These are phyloP conservation scores for Lochmaea crataegi DNA, from an alignment of 2,888 invertebrate species.

Conservation along the genomic window DNA sequence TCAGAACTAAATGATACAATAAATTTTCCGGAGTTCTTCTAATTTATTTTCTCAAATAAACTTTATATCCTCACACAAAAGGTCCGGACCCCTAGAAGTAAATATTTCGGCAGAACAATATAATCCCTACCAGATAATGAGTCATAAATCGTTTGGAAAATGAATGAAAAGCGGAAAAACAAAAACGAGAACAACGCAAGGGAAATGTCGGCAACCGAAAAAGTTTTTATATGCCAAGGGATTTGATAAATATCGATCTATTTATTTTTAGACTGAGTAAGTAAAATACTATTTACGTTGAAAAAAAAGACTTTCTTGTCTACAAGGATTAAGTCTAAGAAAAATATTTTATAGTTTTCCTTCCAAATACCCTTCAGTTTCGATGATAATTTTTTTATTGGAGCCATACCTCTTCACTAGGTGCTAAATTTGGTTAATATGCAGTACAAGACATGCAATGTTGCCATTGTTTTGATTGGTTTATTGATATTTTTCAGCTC, in stretches of 20 bases:
- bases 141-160: constrained; percentile 55
- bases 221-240: constrained; percentile 4
- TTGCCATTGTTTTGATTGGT: too few species aligned
- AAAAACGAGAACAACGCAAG: constrained; percentile 38
- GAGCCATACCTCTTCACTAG: too few species aligned
- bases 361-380: too few species aligned
- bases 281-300: too few species aligned
- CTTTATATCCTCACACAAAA: constrained; percentile 46
- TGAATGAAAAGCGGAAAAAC: constrained; percentile 52
- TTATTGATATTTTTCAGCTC: too few species aligned
- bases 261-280: background rate
- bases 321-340: background rate
- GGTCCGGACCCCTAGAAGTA: constrained; percentile 45
- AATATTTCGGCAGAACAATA: constrained; percentile 54
- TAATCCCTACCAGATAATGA: constrained; percentile 54
- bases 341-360: too few species aligned
- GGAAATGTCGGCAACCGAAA: constrained; percentile 20
- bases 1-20: constrained; percentile 44
- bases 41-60: constrained; percentile 45
- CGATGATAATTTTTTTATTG: too few species aligned
- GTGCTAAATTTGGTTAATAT: too few species aligned
- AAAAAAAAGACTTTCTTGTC: background rate
- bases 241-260: constrained; percentile 4
- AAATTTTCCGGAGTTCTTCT: constrained; percentile 45
- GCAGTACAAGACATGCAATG: too few species aligned